Base-by-base conservation (phyloP, 2,888 invertebrate genomes). In the Amblyteles armatorius region DNA sequence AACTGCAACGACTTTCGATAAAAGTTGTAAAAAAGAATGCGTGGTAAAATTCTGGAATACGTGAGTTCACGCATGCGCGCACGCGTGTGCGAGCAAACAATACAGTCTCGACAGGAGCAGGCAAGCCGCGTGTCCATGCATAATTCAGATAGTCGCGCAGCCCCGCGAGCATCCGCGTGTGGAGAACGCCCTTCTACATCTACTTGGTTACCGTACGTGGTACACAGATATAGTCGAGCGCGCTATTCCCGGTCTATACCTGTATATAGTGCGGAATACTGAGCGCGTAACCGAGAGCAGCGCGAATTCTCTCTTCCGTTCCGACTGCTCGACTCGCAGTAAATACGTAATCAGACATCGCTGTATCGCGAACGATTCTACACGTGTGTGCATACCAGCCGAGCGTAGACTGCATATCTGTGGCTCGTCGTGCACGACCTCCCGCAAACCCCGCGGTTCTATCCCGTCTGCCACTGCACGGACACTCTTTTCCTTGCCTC, bases 281-380 rank as follows among this genome's bases (percentile, higher is more conserved):
- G 77, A 83, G 71, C 33, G 79, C 91, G 91, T 91, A 91, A 92
- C 91, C 90, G 89, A 91, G 91, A 90, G 84, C 84, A 86, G 76
- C 89, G 88, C 88, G 91, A 92, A 92, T 93, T 93, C 92, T 92
- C 93, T 92, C 92, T 92, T 92, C 93, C 92, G 91, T 89, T 89
- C 91, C 90, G 89, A 90, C 91, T 77, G 79, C 84, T 90, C 90
- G 84, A 88, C 91, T 91, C 89, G 90, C 90, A 89, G 92, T 93
- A 93, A 93, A 93, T 93, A 93, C 93, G 92, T 93, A 93, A 93
- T 93, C 93, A 92, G 93, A 92, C 91, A 91, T 92, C 90, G 91
- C 91, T 92, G 90, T 91, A 88, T 90, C 89, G 85, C 87, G 67
- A 67, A 79, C 82, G 77, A 73, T 74, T 83, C 85, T 65, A 44